Conservation (phyloP, 2,888 invertebrate species). For the Eupithecia abbreviata region DNA sequence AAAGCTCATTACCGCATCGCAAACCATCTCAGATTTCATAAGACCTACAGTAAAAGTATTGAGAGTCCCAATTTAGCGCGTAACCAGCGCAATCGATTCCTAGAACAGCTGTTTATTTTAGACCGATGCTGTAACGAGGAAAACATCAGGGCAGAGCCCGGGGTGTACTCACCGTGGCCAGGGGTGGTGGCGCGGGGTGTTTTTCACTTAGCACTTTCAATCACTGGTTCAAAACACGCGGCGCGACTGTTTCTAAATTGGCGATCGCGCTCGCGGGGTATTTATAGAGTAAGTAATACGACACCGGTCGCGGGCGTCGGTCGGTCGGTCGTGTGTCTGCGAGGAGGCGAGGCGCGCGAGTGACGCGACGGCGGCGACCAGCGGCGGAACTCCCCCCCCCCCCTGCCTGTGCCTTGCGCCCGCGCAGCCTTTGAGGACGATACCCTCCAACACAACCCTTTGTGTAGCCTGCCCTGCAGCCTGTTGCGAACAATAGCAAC, state of each 20-base stretch:
- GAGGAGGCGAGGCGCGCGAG: constrained; percentile 75
- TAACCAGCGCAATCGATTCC: constrained; percentile 71
- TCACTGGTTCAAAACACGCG: constrained; percentile 82
- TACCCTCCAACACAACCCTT: constrained; percentile 65
- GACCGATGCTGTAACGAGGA: constrained; percentile 65
- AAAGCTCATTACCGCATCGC: constrained; percentile 16
- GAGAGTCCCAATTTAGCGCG: constrained; percentile 75
- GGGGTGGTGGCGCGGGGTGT: constrained; percentile 60
- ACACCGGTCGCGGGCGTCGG: constrained; percentile 78
- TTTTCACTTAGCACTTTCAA: constrained; percentile 81
- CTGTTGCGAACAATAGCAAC: constrained; percentile 31
- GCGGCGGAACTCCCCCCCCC: constrained; percentile 34
- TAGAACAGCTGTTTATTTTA: constrained; percentile 81
- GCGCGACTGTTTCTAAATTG: constrained; percentile 81
- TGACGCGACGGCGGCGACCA: constrained; percentile 52
- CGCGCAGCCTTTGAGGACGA: constrained; percentile 71
- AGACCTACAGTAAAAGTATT: constrained; percentile 54
- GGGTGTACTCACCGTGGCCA: constrained; percentile 67
- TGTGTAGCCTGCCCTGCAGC: constrained; percentile 50
- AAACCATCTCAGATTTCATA: constrained; percentile 64
- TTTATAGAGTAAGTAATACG: constrained; percentile 82
- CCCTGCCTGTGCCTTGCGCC: constrained; percentile 45
- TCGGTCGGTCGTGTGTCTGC: constrained; percentile 72
- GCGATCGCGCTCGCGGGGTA: constrained; percentile 81
- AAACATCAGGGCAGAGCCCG: constrained; percentile 50